Conservation (phyloP, 1,140 invertebrate genomes). For the Dendrolimus punctatus region DNA sequence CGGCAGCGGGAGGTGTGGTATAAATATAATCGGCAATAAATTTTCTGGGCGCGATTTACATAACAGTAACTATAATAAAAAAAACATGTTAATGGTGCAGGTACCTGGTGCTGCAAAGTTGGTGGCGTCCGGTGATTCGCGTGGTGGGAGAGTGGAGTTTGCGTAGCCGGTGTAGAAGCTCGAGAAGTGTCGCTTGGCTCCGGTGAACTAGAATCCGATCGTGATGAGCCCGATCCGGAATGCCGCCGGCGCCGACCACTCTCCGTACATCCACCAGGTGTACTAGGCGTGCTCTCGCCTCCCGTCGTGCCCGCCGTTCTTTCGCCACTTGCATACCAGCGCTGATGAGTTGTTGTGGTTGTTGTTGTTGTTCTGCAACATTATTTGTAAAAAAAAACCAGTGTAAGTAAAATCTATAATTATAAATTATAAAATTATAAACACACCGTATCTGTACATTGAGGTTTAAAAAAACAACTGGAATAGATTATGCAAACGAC, state of each 20-base stretch:
- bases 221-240: slow-evolving; percentile 53
- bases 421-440: too few species aligned
- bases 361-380: too few species aligned
- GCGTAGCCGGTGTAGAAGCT: slow-evolving; percentile 48
- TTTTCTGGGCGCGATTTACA: too few species aligned
- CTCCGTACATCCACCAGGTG: slow-evolving; percentile 47
- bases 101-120: slow-evolving; percentile 39
- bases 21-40: too few species aligned
- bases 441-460: too few species aligned
- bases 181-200: slow-evolving; percentile 59
- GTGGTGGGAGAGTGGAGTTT: slow-evolving; percentile 37
- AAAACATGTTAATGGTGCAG: too few species aligned
- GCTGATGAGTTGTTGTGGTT: slow-evolving; percentile 43
- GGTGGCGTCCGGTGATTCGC: slow-evolving; percentile 40
- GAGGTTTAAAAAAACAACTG: too few species aligned
- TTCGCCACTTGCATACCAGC: slow-evolving; percentile 48
- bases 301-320: slow-evolving; percentile 29
- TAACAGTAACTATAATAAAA: too few species aligned
- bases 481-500: too few species aligned
- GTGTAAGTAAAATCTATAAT: too few species aligned
- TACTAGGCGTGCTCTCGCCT: slow-evolving; percentile 56
- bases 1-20: too few species aligned
- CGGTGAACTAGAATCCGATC: slow-evolving; percentile 51
- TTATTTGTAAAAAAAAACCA: too few species aligned
- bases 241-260: slow-evolving; percentile 38